Evolutionary conservation across 2,113 vertebrate genomes (phyloP), one percentile per base, ranked within the genome.

Genomic region (Oreamnos americanus): DNA sequence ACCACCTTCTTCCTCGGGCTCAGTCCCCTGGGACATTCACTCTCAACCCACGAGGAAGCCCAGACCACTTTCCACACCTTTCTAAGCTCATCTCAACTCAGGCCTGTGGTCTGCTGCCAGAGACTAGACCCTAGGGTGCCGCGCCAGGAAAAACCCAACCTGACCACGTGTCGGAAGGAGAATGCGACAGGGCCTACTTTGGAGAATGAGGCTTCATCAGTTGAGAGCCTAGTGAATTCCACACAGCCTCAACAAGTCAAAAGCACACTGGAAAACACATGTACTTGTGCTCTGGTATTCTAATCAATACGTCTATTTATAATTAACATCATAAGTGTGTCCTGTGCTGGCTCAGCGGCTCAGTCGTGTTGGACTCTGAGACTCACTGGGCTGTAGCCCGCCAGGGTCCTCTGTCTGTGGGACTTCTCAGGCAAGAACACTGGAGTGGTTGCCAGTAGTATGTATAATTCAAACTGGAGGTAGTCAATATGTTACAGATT

Each of bases 111-210:
- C 45, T 51, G 3, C 39, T 67, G 85, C 55, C 67, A 1, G 81
- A 84, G 58, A 16, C 7, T 16, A 33, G 55, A 45, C 81, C 12
- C 55, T 57, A 33, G 23, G 9, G 47, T 13, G 30, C 5, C 1
- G 3, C 14, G 49, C 58, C 83, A 45, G 25, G 33, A 49, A 87
- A 71, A 39, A 5, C 21, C 58, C 76, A 14, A 25, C 47, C 33
- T 13, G 11, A 15, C 12, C 83, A 58, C 2, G 1, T 43, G 49
- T 19, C 21, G 2, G 5, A 33, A 28, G 67, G n/a, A 33, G n/a
- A 36, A 39, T 0, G 67, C 1, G 17, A 17, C 39, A 26, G 43
- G 26, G n/a, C 7, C 23, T 1, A 0, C 83, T 45, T 10, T 82
- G 36, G 82, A 71, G 58, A 36, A 33, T 2, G 57, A 87, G 49